A percentile compares a stretch with the other conserved stretches of the same genome.
phyloP scores from a whole-genome alignment of 64 coral and sea anemone genomes.

The Montipora cactus region DNA sequence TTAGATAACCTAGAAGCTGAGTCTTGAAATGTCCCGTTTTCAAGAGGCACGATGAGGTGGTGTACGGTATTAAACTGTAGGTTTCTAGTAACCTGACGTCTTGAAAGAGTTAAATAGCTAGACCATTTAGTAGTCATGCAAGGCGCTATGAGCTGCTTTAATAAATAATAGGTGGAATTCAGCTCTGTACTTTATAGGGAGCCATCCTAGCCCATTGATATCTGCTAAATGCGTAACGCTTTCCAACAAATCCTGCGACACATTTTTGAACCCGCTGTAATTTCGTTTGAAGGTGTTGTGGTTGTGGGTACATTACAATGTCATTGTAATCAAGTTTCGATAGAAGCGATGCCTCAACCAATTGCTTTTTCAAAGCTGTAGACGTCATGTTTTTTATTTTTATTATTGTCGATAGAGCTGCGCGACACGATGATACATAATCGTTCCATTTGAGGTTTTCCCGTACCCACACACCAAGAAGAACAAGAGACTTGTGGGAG shows the following conservation, averaged over 20 bases:
- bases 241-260: constrained; percentile 18
- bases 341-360: constrained; percentile 1
- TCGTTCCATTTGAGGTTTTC: background rate
- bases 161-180: constrained; percentile 17
- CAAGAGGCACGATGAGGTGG: constrained; percentile 23
- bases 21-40: constrained; percentile 52
- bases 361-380: constrained; percentile 6
- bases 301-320: background rate
- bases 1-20: constrained; percentile 1
- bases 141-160: constrained; percentile 16
- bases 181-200: constrained; percentile 25
- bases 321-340: constrained; percentile 2
- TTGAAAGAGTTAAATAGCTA: constrained; percentile 18
- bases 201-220: constrained; percentile 38
- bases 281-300: background rate
- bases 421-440: background rate
- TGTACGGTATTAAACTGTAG: background rate
- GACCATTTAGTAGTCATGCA: constrained; percentile 2
- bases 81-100: background rate
- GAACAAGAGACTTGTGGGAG: background rate
- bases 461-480: background rate
- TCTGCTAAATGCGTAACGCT: constrained; percentile 25
- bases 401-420: background rate
- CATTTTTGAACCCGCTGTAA: constrained; percentile 14
- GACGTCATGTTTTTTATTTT: background rate